Evolutionary conservation across 2,113 vertebrate species (phyloP).

Genomic region (Abramis brama): DNA sequence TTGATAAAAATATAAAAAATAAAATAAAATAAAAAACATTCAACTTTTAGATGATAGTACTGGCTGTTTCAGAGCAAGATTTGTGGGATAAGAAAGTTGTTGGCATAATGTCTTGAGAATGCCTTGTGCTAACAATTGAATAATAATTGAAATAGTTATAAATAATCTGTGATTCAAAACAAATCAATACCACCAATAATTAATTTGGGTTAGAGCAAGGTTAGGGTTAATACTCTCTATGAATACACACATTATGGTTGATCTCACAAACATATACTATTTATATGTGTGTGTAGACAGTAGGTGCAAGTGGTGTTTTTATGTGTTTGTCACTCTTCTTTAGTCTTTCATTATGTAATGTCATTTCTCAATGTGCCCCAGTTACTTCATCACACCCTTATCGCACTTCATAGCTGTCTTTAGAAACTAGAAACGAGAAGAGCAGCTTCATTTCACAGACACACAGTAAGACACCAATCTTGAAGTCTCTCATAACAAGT

Average conservation of each 20-base stretch:
- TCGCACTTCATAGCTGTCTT: not conserved
- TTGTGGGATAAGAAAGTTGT: not conserved
- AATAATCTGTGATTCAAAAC: too few species aligned
- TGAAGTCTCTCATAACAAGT: constrained; percentile 43
- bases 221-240: not conserved
- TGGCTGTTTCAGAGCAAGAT: not conserved
- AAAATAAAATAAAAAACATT: not conserved
- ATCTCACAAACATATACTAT: not conserved
- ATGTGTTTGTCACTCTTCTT: not conserved
- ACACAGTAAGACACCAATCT: constrained; percentile 19
- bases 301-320: not conserved
- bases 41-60: not conserved
- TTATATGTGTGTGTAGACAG: not conserved
- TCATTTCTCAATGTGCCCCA: not conserved
- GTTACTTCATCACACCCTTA: not conserved
- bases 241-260: not conserved
- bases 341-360: not conserved
- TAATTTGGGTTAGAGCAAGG: too few species aligned
- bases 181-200: too few species aligned
- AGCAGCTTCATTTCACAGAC: constrained; percentile 10
- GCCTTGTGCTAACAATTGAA: not conserved
- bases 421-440: constrained; percentile 2
- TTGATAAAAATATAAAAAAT: not conserved
- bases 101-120: not conserved
- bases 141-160: too few species aligned